Percentiles rank a stretch among this genome's conserved stretches.
phyloP scores from a whole-genome alignment of 2,797 vertebrate species.

The Falco columbarius region DNA sequence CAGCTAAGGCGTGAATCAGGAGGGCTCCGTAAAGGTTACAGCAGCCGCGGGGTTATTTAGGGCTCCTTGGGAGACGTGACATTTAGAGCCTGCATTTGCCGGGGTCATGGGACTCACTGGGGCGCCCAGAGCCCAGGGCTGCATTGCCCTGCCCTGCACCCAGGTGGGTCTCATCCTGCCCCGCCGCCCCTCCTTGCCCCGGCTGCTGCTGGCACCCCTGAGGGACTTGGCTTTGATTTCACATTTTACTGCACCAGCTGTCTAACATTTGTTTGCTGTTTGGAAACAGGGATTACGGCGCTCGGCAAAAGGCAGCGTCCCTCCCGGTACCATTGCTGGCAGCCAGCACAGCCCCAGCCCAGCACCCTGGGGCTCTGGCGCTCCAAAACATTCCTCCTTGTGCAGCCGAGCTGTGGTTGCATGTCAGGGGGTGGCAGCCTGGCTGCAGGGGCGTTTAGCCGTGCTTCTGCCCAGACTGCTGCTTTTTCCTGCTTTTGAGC shows the following conservation, averaged over 20 bases:
- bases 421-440: fast-evolving
- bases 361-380: fast-evolving
- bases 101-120: fast-evolving
- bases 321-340: not conserved
- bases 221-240: not conserved
- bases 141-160: fast-evolving
- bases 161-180: not conserved
- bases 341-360: not conserved
- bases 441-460: fast-evolving
- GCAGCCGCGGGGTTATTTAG: fast-evolving
- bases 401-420: not conserved
- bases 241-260: not conserved
- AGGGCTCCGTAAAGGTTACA: not conserved
- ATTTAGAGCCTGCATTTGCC: not conserved
- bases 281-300: not conserved
- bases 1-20: not conserved
- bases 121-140: not conserved
- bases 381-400: not conserved
- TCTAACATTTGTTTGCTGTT: not conserved
- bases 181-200: not conserved
- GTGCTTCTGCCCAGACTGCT: not conserved
- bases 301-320: not conserved
- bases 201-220: not conserved
- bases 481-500: not conserved
- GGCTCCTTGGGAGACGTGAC: not conserved